Percentiles rank a stretch among this genome's conserved stretches.
Conservation (phyloP, 2,888 invertebrate species). For the Pseudococcus jackbeardsleyi region DNA sequence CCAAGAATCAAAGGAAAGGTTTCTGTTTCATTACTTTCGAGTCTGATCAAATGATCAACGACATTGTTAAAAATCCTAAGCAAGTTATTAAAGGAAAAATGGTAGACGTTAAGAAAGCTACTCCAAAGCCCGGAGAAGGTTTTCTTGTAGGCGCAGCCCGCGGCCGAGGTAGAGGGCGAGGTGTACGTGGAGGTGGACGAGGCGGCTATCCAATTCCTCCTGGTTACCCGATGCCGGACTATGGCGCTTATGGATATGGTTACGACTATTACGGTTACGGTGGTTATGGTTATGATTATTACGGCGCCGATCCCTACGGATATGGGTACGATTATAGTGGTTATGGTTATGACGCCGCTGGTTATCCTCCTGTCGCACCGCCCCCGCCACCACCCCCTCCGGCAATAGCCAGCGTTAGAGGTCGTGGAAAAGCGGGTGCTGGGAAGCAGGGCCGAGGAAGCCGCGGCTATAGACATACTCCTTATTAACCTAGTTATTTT, state of each 20-base stretch:
- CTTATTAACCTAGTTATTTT: slow-evolving; percentile 54
- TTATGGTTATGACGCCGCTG: slow-evolving; percentile 63
- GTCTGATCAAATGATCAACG: slow-evolving; percentile 93
- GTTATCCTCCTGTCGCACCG: slow-evolving; percentile 63
- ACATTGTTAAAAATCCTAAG: slow-evolving; percentile 90
- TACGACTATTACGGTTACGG: slow-evolving; percentile 85
- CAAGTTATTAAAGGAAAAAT: slow-evolving; percentile 92
- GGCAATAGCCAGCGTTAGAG: slow-evolving; percentile 51
- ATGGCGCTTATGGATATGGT: slow-evolving; percentile 76
- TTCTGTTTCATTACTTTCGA: slow-evolving; percentile 99
- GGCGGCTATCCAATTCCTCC: slow-evolving; percentile 68
- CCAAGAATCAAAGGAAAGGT: slow-evolving; percentile 95
- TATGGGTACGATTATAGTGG: slow-evolving; percentile 64
- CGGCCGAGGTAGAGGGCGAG: slow-evolving; percentile 74
- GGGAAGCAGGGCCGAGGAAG: slow-evolving; percentile 62
- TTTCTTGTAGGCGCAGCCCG: slow-evolving; percentile 77
- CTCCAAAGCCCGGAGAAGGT: slow-evolving; percentile 75
- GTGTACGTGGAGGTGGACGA: slow-evolving; percentile 76
- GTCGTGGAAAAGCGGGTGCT: slow-evolving; percentile 60
- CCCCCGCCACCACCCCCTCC: slow-evolving; percentile 62
- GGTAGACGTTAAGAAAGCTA: slow-evolving; percentile 96
- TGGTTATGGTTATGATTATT: slow-evolving; percentile 69
- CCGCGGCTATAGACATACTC: slow-evolving; percentile 63
- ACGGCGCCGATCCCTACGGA: slow-evolving; percentile 64
- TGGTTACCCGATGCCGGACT: slow-evolving; percentile 67